A percentile compares a stretch with the other conserved stretches of the same genome.
Evolutionary conservation across 2,797 vertebrate species (phyloP).

Genomic region (Momotus momota): DNA sequence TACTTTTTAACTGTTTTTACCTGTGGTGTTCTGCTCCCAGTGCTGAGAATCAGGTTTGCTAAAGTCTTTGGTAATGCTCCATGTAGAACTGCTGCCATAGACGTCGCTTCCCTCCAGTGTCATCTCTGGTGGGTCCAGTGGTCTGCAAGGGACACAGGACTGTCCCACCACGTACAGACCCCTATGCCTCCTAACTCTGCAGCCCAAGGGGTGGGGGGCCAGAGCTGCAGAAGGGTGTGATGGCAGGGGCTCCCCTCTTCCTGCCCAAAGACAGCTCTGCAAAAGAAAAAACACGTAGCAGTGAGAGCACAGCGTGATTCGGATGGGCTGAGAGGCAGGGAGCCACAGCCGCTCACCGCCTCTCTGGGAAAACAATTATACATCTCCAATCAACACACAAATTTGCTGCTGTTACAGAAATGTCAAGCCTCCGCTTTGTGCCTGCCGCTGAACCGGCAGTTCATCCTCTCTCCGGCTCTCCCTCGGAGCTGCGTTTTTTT

Average conservation of each 20-base stretch:
- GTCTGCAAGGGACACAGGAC: not conserved
- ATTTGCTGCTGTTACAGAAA: slow-evolving; percentile 32
- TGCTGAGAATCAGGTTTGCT: slow-evolving; percentile 1
- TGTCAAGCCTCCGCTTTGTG: not conserved
- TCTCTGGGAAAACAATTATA: not conserved
- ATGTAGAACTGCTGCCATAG: not conserved
- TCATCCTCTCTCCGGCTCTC: not conserved
- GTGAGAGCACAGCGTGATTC: rapidly evolving
- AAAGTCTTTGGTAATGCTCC: not conserved
- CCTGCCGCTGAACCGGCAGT: not conserved
- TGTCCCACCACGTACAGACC: not conserved
- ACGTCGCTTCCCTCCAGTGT: not conserved
- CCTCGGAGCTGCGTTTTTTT: not conserved
- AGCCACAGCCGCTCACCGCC: not conserved
- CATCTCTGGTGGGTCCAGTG: not conserved
- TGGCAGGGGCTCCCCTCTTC: not conserved
- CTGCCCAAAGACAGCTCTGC: not conserved
- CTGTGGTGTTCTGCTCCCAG: not conserved
- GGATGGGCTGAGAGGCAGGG: not conserved
- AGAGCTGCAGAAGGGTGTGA: not conserved
- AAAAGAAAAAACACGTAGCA: not conserved
- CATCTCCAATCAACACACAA: not conserved
- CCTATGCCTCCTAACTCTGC: not conserved
- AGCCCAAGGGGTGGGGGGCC: not conserved
- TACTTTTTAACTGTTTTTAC: not conserved